Base-by-base conservation (phyloP, 2,113 vertebrate species). In the Polypterus bichir region DNA sequence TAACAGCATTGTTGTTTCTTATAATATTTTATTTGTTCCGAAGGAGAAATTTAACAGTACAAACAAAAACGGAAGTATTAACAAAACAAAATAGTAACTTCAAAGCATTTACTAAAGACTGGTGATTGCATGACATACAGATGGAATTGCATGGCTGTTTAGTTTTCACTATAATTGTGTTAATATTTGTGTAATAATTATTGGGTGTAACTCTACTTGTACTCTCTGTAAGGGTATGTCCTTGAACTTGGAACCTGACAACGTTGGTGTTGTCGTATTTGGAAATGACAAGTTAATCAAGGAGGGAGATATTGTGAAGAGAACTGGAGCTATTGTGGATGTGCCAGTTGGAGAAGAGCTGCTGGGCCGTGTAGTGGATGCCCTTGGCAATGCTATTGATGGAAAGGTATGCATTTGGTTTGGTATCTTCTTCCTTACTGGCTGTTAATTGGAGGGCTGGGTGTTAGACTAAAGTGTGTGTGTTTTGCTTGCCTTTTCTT, bases 161-260 rank as follows among this genome's bases (percentile, higher is more conserved):
- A 27, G 27, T 27, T 27, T 27, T 27, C 27, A 27, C 27, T 27
- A 27, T 27, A 27, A 27, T 27, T 27, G 27, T 27, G 27, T 27
- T 27, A 27, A 27, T 27, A 27, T 27, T 27, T 27, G 27, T 27
- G 27, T 27, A 27, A 27, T 27, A 27, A 27, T 27, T 27, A 27
- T 27, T 27, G 27, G 27, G 27, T 27, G 27, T 27, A 27, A 27
- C 27, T 1, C 27, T 27, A 27, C 27, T 3, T 49, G 47, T 64
- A 53, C 47, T 46, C 4, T 44, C 6, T n/a, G 57, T 5, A 60
- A 99, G 96, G 96, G 96, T 6, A 98, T 99, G 96, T 94, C 96
- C 80, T 82, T 99, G 88, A 99, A 99, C 77, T 93, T 99, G 91
- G 96, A 99, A 83, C 91, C 96, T 0, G 96, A 99, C 83, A 99